These are phyloP conservation scores for Drosophila suboccidentalis DNA, from an alignment of 2,888 invertebrate genomes.

Conservation along the genomic window DNA sequence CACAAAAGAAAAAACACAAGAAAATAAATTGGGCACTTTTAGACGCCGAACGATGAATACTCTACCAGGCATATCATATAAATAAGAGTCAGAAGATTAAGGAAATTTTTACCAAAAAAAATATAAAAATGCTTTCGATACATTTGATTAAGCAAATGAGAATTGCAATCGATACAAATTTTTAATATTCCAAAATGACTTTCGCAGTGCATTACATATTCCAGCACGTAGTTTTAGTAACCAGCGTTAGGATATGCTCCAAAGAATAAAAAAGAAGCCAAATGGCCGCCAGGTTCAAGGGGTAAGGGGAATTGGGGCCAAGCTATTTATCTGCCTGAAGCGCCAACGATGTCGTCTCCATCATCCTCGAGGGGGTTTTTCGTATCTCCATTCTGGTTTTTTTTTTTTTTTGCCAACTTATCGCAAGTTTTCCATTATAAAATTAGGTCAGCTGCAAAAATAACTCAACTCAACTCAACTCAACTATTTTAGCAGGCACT, in stretches of 20 bases:
- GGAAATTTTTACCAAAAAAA: too few relatives aligned
- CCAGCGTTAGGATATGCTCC: constrained; percentile 1
- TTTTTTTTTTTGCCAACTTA: constrained; percentile 68
- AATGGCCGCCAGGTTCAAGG: constrained; percentile 29
- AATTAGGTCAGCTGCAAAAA: constrained; percentile 83
- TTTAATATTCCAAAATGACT: not conserved
- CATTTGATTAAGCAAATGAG: too few relatives aligned
- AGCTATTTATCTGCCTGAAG: constrained; percentile 78
- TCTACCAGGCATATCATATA: constrained; percentile 1
- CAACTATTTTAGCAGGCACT: constrained; percentile 70
- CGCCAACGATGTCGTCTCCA: constrained; percentile 49
- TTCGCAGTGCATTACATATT: not conserved
- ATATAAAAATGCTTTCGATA: too few relatives aligned
- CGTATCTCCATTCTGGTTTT: constrained; percentile 37
- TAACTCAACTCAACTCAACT: constrained; percentile 73
- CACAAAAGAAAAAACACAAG: constrained; percentile 14
- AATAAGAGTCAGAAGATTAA: too few relatives aligned
- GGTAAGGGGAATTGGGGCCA: constrained; percentile 40
- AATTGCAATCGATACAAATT: too few relatives aligned
- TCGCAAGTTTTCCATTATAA: constrained; percentile 83
- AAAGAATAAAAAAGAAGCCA: constrained; percentile 10
- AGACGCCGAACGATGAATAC: constrained; percentile 4
- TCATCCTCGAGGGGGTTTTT: constrained; percentile 33
- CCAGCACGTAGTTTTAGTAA: not conserved
- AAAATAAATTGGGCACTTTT: not conserved